Percentiles rank a stretch among this genome's conserved stretches.
Evolutionary conservation across 2,888 invertebrate species (phyloP).

Genomic region (Yponomeuta cagnagella): DNA sequence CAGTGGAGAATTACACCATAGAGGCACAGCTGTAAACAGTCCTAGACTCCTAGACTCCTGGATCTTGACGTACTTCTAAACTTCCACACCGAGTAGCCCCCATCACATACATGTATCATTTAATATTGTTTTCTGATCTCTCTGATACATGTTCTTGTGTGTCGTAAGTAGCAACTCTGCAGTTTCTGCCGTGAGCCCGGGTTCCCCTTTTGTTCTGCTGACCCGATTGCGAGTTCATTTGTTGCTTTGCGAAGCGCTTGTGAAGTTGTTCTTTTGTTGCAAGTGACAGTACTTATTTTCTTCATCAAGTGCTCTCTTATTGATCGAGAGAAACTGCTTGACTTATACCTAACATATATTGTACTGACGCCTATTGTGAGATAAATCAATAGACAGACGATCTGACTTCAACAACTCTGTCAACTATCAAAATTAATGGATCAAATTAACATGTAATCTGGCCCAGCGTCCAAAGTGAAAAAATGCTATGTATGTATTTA

Average conservation of each 20-base stretch:
- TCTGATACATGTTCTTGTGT: slow-evolving; percentile 7
- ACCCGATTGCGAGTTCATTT: not conserved
- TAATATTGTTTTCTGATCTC: slow-evolving; percentile 13
- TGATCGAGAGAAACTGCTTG: not conserved
- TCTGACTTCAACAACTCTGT: too few relatives aligned
- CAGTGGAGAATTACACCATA: too few relatives aligned
- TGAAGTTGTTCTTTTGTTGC: not conserved
- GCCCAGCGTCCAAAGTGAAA: too few relatives aligned
- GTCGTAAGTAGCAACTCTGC: not conserved
- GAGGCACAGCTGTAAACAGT: too few relatives aligned
- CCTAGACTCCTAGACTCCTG: too few relatives aligned
- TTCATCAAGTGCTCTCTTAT: not conserved
- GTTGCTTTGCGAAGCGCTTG: not conserved
- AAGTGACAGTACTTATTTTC: not conserved
- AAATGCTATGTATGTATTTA: too few relatives aligned
- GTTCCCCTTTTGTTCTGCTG: slow-evolving; percentile 1
- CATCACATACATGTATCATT: slow-evolving; percentile 13
- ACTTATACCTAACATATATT: too few relatives aligned
- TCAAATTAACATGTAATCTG: too few relatives aligned
- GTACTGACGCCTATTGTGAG: too few relatives aligned
- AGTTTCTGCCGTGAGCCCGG: not conserved
- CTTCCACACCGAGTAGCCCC: not conserved
- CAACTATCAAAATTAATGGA: too few relatives aligned
- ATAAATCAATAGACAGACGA: too few relatives aligned
- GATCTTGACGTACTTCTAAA: too few relatives aligned